A percentile compares a stretch with the other conserved stretches of the same genome.
Conservation (phyloP, 2,888 invertebrate species). For the Philopedon plagiatum region DNA sequence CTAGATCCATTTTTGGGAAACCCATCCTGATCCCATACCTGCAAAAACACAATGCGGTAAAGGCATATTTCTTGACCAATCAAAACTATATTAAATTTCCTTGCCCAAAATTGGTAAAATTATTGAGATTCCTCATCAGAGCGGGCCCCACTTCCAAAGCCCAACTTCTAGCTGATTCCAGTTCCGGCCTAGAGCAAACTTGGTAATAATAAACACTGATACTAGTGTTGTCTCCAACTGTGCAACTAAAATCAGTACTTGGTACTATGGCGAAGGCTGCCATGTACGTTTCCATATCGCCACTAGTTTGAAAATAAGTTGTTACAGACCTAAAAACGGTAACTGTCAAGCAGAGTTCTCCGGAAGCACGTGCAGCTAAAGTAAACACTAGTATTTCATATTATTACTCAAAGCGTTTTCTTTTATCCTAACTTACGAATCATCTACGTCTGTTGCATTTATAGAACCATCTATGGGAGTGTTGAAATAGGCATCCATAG, state of each 20-base stretch:
- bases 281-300: conserved; percentile 52
- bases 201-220: conserved; percentile 51
- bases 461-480: conserved; percentile 1
- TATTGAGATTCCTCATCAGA: conserved; percentile 70
- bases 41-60: too few relatives aligned
- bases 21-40: conserved; percentile 51
- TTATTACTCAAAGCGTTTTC: too few relatives aligned
- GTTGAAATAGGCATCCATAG: conserved; percentile 34
- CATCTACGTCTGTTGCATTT: conserved; percentile 18
- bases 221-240: conserved; percentile 31
- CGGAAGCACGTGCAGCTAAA: neutral
- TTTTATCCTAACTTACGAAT: conserved; percentile 34
- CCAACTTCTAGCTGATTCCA: conserved; percentile 68
- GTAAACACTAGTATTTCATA: neutral
- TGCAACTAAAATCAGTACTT: conserved; percentile 43
- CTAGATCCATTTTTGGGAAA: conserved; percentile 79
- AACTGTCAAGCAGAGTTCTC: neutral
- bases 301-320: conserved; percentile 37
- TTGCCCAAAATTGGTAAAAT: conserved; percentile 70
- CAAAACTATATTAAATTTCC: neutral
- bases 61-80: neutral
- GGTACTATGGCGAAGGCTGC: conserved; percentile 40
- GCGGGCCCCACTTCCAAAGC: conserved; percentile 69
- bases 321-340: neutral
- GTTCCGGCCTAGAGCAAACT: conserved; percentile 69